Evolutionary conservation across 1,140 invertebrate species (phyloP), one percentile per base, ranked within the genome.

Genomic region (Pogonomyrmex californicus): DNA sequence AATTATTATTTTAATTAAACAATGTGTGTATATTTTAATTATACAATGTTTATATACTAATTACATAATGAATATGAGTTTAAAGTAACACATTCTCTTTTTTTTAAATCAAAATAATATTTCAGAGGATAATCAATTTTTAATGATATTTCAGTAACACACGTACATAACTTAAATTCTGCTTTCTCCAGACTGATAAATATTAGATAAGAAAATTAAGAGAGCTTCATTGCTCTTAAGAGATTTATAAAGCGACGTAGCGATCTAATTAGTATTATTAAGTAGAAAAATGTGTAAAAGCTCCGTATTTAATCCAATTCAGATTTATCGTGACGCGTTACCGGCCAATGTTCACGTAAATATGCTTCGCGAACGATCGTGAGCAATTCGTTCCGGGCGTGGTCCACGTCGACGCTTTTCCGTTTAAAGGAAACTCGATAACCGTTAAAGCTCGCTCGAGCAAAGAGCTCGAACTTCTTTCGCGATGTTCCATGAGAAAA

Each of bases 401-500:
- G 87, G 82, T 51, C 44, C 36, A 77, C 44, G 76, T 86, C 73
- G 65, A 60, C 51, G 68, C 56, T 87, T 88, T 86, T 79, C 47
- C 88, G 78, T 88, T 89, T 90, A 41, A 88, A 79, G 51, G 70
- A 86, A 81, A 87, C 73, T 73, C 86, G 86, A 87, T 90, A 92
- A 91, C 83, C 88, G 81, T 87, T 87, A 78, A 85, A 91, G 81
- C 81, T 90, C 60, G 70, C 88, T 85, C 75, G 71, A 85, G 81
- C 70, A 77, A 76, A 87, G 86, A 49, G 81, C 33, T 7, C 41
- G 68, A 81, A 73, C 81, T 91, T 88, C 76, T 90, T 81, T 62
- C 66, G 54, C 54, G 3, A 82, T 60, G 58, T 70, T 73, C 76
- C n/a, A 65, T 76, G 70, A 87, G 65, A 41, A 60, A 78, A 62